Evolutionary conservation across 1,140 invertebrate species (phyloP).

Genomic region (Metaphire vulgaris): DNA sequence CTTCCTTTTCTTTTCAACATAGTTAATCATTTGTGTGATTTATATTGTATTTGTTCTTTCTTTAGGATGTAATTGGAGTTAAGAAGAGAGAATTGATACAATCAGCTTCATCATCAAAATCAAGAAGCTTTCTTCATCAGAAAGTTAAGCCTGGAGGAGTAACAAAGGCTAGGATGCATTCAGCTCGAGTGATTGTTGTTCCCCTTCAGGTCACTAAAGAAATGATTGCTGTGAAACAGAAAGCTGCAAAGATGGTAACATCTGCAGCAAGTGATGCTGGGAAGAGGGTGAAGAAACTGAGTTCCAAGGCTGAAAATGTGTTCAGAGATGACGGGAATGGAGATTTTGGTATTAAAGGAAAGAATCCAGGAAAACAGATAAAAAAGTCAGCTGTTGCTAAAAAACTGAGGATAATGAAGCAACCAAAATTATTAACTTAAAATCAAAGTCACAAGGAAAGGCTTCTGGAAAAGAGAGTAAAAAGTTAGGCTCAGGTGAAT

Average conservation of each 20-base stretch:
- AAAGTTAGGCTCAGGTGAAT: background rate
- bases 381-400: no score
- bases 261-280: no score
- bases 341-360: background rate
- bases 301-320: background rate
- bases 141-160: background rate
- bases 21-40: no score
- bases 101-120: background rate
- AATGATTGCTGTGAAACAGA: background rate
- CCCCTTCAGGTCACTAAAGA: background rate
- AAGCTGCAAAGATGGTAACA: background rate
- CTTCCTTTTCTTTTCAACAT: no score
- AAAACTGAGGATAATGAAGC: no score
- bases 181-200: background rate
- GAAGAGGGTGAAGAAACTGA: background rate
- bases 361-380: background rate
- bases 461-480: background rate
- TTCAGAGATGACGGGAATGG: background rate
- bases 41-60: no score
- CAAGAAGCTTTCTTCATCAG: background rate
- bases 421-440: no score
- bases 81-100: background rate
- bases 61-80: no score
- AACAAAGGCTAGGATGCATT: background rate
- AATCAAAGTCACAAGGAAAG: background rate